Conservation (phyloP, 2,888 invertebrate species). For the Dynastes maya region DNA sequence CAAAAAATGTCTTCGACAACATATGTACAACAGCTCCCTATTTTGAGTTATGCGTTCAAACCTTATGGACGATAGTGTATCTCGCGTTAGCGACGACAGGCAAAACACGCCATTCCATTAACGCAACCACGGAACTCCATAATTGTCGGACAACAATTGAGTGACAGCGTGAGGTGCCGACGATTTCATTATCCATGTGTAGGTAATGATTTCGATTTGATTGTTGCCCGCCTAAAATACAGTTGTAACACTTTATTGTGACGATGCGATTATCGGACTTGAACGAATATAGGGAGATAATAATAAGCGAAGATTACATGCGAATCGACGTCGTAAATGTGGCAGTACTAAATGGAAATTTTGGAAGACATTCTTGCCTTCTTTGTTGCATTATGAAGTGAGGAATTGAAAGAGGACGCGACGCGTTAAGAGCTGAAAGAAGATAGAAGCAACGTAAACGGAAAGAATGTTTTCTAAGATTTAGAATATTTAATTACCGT, state of each 20-base stretch:
- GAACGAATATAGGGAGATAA: neutral
- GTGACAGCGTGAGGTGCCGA: conserved; percentile 29
- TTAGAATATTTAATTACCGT: too few species aligned
- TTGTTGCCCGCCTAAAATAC: conserved; percentile 16
- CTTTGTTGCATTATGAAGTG: neutral
- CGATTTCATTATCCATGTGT: conserved; percentile 33
- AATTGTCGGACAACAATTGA: conserved; percentile 22
- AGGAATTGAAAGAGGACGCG: neutral
- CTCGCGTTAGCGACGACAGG: neutral
- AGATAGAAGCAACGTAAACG: neutral
- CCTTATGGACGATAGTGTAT: neutral
- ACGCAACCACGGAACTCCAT: conserved; percentile 28
- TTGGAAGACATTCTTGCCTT: neutral
- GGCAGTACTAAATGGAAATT: conserved; percentile 5
- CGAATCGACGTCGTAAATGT: neutral
- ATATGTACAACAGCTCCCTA: too few species aligned
- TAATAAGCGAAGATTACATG: conserved; percentile 13
- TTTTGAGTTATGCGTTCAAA: neutral
- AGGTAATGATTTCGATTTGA: conserved; percentile 30
- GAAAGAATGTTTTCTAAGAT: too few species aligned
- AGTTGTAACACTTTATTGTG: conserved; percentile 20
- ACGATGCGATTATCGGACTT: neutral
- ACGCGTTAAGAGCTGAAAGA: neutral
- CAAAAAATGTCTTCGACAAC: too few species aligned
- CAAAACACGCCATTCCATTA: conserved; percentile 33